Conservation (phyloP, 2,888 invertebrate genomes). For the Geophilus truncorum region DNA sequence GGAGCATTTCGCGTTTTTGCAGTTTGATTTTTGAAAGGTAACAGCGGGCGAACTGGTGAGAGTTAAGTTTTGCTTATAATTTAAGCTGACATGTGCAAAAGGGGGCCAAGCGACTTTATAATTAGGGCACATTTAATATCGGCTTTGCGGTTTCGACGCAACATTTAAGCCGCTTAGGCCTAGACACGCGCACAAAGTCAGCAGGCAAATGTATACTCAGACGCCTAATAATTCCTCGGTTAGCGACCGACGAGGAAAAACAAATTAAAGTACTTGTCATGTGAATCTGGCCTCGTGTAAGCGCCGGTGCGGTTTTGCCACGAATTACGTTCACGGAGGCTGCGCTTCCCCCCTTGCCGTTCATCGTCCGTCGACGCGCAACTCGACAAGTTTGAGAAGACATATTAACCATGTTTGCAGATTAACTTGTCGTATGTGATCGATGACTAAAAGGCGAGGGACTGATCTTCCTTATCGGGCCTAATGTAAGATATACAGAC, state of each 20-base stretch:
- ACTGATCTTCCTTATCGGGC: background rate
- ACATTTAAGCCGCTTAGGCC: constrained; percentile 9
- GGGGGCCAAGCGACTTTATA: background rate
- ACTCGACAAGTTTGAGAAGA: background rate
- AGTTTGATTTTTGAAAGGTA: background rate
- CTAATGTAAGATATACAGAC: background rate
- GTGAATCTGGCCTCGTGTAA: background rate
- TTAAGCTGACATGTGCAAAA: background rate
- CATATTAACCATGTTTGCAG: background rate
- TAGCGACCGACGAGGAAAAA: background rate
- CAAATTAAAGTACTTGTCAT: constrained; percentile 5
- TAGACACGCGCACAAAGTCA: background rate
- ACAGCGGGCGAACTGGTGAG: background rate
- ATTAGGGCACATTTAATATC: constrained; percentile 13
- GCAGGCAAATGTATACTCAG: background rate
- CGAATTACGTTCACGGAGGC: background rate
- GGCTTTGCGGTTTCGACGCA: constrained; percentile 2
- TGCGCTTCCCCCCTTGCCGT: too few species aligned
- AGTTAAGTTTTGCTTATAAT: background rate
- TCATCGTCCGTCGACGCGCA: background rate
- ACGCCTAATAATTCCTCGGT: background rate
- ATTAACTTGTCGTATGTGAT: background rate
- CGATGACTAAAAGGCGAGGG: background rate
- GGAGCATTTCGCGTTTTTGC: too few species aligned
- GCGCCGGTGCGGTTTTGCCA: background rate